Base-by-base conservation (phyloP, 2,797 vertebrate species). In the Micrastur ruficollis region DNA sequence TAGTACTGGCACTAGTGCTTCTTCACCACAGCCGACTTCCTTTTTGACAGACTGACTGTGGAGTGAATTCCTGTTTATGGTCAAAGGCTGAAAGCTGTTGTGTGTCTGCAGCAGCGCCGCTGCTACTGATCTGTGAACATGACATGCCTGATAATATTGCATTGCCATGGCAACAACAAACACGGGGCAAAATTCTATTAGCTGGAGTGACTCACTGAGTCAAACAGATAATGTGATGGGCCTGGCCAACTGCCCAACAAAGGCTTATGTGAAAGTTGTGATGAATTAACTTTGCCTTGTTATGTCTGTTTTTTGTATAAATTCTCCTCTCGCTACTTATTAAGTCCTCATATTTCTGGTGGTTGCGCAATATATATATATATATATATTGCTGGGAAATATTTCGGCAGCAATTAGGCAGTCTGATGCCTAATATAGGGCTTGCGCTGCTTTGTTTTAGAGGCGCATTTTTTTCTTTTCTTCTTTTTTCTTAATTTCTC, bases 141-240 rank as follows among this genome's bases (percentile, higher is more conserved):
- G 98, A 98, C 98, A 98, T 98, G 98, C 98, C 98, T 99, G 98
- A 98, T 98, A 98, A 98, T 97, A 98, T 98, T 98, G 86, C 97
- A 96, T 99, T 93, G 59, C 98, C 98, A 98, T 99, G 98, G 98
- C 98, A 99, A 99, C 98, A 93, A 98, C 98, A 98, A 99, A 98
- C 98, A 98, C 95, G 98, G 97, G 97, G 98, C 98, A 98, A 98
- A 98, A 98, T 98, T 98, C 98, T 98, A 98, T 98, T 98, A 99
- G 98, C 98, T 91, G 92, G 98, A 98, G 98, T 98, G 98, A 98
- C 98, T 98, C 97, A 98, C 97, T 96, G 98, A 99, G 98, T 98
- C 98, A 98, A 98, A 98, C 96, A 98, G 98, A 98, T 98, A 98
- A 98, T 98, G 98, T 96, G 96, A 98, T 95, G 97, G 98, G 98